These are phyloP conservation scores for Erythrolamprus reginae DNA, from an alignment of 2,113 vertebrate genomes.

Conservation along the genomic window DNA sequence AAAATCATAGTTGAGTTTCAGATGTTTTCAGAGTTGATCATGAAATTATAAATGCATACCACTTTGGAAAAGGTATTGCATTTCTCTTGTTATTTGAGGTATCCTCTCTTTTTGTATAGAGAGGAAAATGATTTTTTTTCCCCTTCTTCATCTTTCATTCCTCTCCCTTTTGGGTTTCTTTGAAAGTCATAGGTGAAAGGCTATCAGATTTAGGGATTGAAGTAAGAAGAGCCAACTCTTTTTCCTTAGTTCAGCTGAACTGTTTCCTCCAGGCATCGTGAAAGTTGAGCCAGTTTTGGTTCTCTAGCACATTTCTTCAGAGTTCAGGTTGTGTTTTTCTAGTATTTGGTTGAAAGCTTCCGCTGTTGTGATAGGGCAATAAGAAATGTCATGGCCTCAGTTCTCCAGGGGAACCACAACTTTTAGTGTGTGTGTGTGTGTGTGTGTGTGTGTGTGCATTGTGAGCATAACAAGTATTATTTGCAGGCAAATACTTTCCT, in stretches of 20 bases:
- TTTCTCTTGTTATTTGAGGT: neutral
- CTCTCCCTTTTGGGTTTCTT: neutral
- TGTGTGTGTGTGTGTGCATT: neutral
- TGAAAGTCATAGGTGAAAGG: conserved; percentile 31
- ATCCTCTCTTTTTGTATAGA: neutral
- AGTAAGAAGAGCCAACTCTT: conserved; percentile 11
- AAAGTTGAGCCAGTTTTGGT: conserved; percentile 10
- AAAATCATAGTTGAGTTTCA: neutral
- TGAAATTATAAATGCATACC: neutral
- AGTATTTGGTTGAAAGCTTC: conserved; percentile 3
- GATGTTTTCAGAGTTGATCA: neutral
- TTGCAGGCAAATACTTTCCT: neutral
- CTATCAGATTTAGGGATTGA: conserved; percentile 16
- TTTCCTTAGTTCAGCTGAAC: conserved; percentile 8
- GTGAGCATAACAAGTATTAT: conserved; percentile 1
- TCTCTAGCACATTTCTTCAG: conserved; percentile 1
- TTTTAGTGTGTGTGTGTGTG: neutral
- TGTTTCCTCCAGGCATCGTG: conserved; percentile 4
- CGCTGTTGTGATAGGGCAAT: conserved; percentile 2
- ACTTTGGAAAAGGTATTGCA: neutral
- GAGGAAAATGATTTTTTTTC: neutral
- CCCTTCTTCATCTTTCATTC: neutral
- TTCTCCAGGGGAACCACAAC: conserved; percentile 19
- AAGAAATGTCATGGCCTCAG: conserved; percentile 18
- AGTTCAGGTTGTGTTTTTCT: conserved; percentile 21